Conservation (phyloP, 2,113 vertebrate species). For the Blennius ocellaris region DNA sequence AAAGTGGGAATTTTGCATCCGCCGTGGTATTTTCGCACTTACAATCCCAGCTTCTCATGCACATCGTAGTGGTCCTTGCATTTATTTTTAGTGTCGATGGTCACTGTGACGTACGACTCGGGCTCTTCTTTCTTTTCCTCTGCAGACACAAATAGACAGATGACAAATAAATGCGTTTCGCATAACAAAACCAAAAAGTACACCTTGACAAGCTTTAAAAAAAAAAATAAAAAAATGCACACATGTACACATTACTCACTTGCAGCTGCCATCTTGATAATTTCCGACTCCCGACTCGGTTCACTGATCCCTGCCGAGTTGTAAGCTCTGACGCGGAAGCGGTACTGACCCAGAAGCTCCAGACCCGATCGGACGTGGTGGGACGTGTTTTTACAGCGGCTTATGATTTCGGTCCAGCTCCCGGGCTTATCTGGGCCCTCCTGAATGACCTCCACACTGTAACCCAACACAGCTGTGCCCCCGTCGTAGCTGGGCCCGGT, state of each 20-base stretch:
- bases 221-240: no score
- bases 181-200: background rate
- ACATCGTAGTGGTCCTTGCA: conserved; percentile 81
- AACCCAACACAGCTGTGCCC: conserved; percentile 81
- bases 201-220: background rate
- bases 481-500: conserved; percentile 84
- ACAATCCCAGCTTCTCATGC: conserved; percentile 89
- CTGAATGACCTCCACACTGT: conserved; percentile 76
- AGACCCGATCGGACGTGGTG: conserved; percentile 76
- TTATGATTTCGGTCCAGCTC: conserved; percentile 74
- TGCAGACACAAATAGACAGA: conserved; percentile 31
- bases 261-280: conserved; percentile 73
- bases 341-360: conserved; percentile 73
- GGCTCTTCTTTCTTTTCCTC: conserved; percentile 64
- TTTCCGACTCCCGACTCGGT: conserved; percentile 77
- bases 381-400: conserved; percentile 79
- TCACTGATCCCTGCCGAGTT: conserved; percentile 81
- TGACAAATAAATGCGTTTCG: background rate
- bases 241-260: conserved; percentile 60
- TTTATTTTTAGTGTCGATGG: conserved; percentile 79
- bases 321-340: conserved; percentile 82
- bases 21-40: conserved; percentile 58
- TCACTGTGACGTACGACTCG: conserved; percentile 56
- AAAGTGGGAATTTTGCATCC: no score
- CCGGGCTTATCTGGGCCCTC: conserved; percentile 19